Percentiles rank a stretch among this genome's conserved stretches.
Conservation (phyloP, 1,140 invertebrate genomes). For the Lepeophtheirus salmonis region DNA sequence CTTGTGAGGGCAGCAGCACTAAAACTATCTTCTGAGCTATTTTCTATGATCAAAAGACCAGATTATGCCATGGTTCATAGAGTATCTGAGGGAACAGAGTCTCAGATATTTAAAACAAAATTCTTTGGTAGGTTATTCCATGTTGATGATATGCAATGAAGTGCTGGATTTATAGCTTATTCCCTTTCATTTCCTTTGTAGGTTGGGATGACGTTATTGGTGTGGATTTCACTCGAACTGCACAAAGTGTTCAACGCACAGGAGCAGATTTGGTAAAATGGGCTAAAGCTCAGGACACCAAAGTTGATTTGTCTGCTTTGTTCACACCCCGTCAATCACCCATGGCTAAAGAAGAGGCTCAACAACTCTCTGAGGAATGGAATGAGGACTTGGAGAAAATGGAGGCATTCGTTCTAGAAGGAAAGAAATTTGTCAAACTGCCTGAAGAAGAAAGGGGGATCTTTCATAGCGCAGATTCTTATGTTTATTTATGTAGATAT, state of each 20-base stretch:
- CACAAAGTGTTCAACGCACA: slow-evolving; percentile 84
- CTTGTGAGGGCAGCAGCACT: slow-evolving; percentile 86
- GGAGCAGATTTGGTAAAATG: slow-evolving; percentile 87
- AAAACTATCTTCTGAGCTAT: slow-evolving; percentile 83
- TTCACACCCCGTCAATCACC: slow-evolving; percentile 83
- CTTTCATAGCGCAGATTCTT: slow-evolving; percentile 11
- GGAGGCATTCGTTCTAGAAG: slow-evolving; percentile 94
- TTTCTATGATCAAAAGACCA: slow-evolving; percentile 70
- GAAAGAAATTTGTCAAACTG: slow-evolving; percentile 83
- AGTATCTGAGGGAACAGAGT: slow-evolving; percentile 24
- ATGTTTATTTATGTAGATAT: slow-evolving; percentile 39
- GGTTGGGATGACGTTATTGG: slow-evolving; percentile 97
- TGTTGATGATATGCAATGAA: too few species aligned
- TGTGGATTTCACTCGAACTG: slow-evolving; percentile 94
- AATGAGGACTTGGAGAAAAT: slow-evolving; percentile 90
- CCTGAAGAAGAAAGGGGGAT: slow-evolving; percentile 78
- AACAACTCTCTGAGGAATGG: slow-evolving; percentile 73
- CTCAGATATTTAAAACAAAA: slow-evolving; percentile 87
- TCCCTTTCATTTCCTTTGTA: too few species aligned
- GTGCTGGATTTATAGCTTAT: too few species aligned
- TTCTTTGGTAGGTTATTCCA: slow-evolving; percentile 46
- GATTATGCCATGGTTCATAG: slow-evolving; percentile 69
- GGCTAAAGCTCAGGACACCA: slow-evolving; percentile 59
- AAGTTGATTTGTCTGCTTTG: slow-evolving; percentile 77
- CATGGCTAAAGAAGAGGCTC: slow-evolving; percentile 65